Percentiles rank a stretch among this genome's conserved stretches.
phyloP scores from a whole-genome alignment of 2,888 invertebrate species.

The Mesochorus sp. region DNA sequence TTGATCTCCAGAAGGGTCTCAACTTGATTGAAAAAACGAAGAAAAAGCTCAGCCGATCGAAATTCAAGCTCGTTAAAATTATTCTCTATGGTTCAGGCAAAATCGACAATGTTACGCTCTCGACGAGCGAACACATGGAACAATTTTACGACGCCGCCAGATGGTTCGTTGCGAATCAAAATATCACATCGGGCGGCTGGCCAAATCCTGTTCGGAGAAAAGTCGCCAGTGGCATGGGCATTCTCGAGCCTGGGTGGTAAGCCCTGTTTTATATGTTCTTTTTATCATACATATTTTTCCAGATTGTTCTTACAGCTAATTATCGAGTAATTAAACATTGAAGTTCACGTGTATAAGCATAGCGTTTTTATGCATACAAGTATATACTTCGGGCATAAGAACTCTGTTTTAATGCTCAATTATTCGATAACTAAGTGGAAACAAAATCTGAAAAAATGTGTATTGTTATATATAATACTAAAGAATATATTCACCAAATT shows the following conservation, averaged over 20 bases:
- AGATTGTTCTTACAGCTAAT: background rate
- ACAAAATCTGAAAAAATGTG: too few species aligned
- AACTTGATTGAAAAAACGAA: conserved; percentile 87
- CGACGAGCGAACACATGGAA: conserved; percentile 92
- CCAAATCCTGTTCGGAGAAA: conserved; percentile 92
- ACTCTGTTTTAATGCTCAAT: too few species aligned
- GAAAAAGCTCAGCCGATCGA: conserved; percentile 88
- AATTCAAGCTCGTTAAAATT: conserved; percentile 87
- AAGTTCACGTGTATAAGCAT: too few species aligned
- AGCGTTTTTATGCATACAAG: too few species aligned
- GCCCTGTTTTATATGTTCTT: conserved; percentile 32
- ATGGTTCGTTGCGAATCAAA: conserved; percentile 96
- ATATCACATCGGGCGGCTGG: conserved; percentile 94
- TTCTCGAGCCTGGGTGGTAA: conserved; percentile 93
- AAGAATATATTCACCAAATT: too few species aligned
- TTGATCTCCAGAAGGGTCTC: conserved; percentile 96
- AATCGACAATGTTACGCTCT: conserved; percentile 90
- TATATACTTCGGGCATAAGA: too few species aligned
- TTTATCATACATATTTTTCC: background rate
- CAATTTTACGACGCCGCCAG: conserved; percentile 96
- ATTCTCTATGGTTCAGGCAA: conserved; percentile 88
- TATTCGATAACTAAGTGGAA: too few species aligned
- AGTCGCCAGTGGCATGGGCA: conserved; percentile 89
- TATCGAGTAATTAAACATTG: background rate
- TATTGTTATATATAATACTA: too few species aligned